Evolutionary conservation across 1,140 invertebrate species (phyloP), one percentile per base, ranked within the genome.

Genomic region (Schlechtendalia chinensis): DNA sequence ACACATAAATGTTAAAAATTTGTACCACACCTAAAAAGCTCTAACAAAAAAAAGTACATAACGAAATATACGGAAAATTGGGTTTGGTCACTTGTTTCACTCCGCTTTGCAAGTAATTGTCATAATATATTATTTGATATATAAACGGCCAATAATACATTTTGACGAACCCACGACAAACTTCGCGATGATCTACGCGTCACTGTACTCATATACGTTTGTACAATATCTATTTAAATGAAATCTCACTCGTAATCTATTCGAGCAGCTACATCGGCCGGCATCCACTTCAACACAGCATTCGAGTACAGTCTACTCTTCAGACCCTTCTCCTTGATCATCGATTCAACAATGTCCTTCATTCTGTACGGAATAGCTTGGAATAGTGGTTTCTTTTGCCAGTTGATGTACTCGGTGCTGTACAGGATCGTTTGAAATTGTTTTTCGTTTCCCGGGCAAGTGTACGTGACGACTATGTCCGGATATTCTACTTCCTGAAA

Each of bases 301-400:
- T 81, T 69, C n/a, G 67, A 61, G 39, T 83, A 83, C 12, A 83
- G 22, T 63, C 24, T 80, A 45, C 81, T 61, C 29, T 58, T 47
- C 39, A 82, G 39, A n/a, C 81, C 81, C 10, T 80, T 82, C 24
- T 39, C 29, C 12, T 56, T 12, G 16, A 81, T 80, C 22, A 56
- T 80, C 12, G 17, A 54, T 27, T 82, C 65, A 8, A 83, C 79
- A 8, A 71, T 45, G 16, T 45, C 45, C 14, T 19, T 54, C 53
- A 82, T 79, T 16, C 61, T 80, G 22, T 22, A 75, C n/a, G 82
- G 67, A 6, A 82, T 72, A 59, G 82, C 82, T 82, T 83, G 81
- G 54, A 83, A 83, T n/a, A 80, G 58, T 5, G 75, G 81, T 24
- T 71, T 80, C n/a, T 71, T 63, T 16, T 80, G 47, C 82, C 82